Evolutionary conservation across 2,888 invertebrate species (phyloP).

Genomic region (Eupithecia abbreviata): DNA sequence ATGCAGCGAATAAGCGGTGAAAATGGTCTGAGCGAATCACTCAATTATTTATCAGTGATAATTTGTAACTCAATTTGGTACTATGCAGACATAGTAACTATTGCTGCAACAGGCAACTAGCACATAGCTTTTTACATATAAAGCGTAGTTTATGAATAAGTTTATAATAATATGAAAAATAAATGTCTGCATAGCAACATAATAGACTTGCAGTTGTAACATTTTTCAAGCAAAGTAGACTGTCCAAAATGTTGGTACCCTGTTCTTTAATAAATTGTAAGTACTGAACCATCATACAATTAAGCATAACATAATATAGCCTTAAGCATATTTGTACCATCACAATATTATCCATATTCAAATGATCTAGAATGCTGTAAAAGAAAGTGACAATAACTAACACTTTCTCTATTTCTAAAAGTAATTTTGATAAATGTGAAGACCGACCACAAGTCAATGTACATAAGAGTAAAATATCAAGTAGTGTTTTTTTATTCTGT

Average conservation of each 20-base stretch:
- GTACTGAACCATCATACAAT: constrained; percentile 10
- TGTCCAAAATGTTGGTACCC: neutral
- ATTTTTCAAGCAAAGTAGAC: neutral
- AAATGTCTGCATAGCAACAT: too few species aligned
- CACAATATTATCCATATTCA: constrained; percentile 29
- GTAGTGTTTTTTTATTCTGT: neutral
- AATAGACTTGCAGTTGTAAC: neutral
- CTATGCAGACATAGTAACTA: too few species aligned
- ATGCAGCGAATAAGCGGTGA: neutral
- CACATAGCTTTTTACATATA: too few species aligned
- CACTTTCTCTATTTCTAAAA: constrained; percentile 45
- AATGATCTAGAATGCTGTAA: constrained; percentile 41
- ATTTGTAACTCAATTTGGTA: too few species aligned
- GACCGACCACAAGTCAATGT: constrained; percentile 40
- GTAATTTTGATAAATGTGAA: constrained; percentile 41
- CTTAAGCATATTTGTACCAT: constrained; percentile 3
- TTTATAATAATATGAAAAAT: too few species aligned
- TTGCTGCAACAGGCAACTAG: too few species aligned
- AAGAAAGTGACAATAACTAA: constrained; percentile 44
- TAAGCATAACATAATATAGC: constrained; percentile 16
- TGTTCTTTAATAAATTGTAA: neutral
- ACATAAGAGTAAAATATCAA: constrained; percentile 10
- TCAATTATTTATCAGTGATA: neutral
- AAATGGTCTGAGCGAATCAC: neutral
- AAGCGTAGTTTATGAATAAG: too few species aligned